Base-by-base conservation (phyloP, 1,140 invertebrate genomes). In the Heliconius nattereri region DNA sequence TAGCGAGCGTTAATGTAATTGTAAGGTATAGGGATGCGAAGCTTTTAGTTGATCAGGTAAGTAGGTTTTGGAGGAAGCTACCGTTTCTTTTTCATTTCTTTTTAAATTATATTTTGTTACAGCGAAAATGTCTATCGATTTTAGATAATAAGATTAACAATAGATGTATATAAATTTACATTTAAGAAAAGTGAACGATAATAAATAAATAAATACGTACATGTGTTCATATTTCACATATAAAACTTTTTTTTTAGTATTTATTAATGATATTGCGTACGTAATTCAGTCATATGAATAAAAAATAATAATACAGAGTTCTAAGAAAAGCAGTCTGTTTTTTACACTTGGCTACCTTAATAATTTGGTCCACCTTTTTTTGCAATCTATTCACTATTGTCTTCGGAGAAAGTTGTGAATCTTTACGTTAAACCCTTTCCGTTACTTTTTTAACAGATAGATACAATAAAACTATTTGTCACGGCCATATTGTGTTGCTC, bases 341-440 rank as follows among this genome's bases (percentile, higher is more conserved):
- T 66, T 66, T 66, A 26, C 7, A 66, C 9, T 81, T 72, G 73
- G 52, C 78, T 80, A 82, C 82, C 79, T 86, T 84, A 85, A 85
- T 83, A 78, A 37, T 81, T 83, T 78, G 60, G 78, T 79, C 66
- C 57, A 71, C 72, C 37, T 29, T 66, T 66, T 45, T 66, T 66
- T 66, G 60, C 72, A 26, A 75, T 52, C 35, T 52, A 80, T 80
- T 76, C 49, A 76, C 71, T 73, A 76, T 93, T 93, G 90, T 93
- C 85, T 84, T 78, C 74, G 76, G 90, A 84, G 90, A 93, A 93
- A 93, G 91, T 90, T 87, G 76, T 71, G 79, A 75, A 86, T 87
- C 86, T 82, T 89, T 89, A 81, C 80, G 76, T 85, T 87, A 87
- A 92, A 91, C 88, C 91, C 90, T 91, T 92, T 92, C 75, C 80